Evolutionary conservation across 2,888 invertebrate species (phyloP), one percentile per base, ranked within the genome.

Genomic region (Ganaspis brasiliensis): DNA sequence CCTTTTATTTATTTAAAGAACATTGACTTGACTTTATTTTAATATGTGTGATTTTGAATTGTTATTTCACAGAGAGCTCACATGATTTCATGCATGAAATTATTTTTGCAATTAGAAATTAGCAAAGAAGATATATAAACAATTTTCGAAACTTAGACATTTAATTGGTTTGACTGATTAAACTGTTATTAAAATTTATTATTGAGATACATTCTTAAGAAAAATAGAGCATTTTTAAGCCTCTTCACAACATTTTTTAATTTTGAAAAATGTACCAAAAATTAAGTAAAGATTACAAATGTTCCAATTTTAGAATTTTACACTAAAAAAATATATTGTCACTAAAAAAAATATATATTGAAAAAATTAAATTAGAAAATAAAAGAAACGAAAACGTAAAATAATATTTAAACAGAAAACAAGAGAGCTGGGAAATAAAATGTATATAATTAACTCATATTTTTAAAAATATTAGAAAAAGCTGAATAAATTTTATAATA

Each of bases 1-100:
- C 19, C 0, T 8, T 52, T 52, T 19, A 8, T 52, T 52, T 52
- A 52, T 52, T 19, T 52, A 52, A 52, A 52, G n/a, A 52, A 40
- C 40, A 40, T 12, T 56, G 9, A 59, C 31, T 40, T 6, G 8
- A 24, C 8, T 40, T 40, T 21, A 21, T 6, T 14, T 37, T 12
- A 63, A 0, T 21, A 21, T 40, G n/a, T 63, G 40, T 24, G 63
- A 63, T 63, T 40, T 63, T 12, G 12, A 21, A 24, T 63, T 14
- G 40, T 14, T 19, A 40, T 63, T 63, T 40, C 16, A 40, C 24
- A 21, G 12, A 40, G 21, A 63, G 14, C 40, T 9, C 21, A 40
- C 37, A 21, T 14, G 63, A 40, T 40, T 40, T 63, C 63, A 63
- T 24, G 21, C 63, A 40, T 40, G 24, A 63, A 63, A 63, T 40